Base-by-base conservation (phyloP, 2,113 vertebrate genomes). In the Centropus unirufus region DNA sequence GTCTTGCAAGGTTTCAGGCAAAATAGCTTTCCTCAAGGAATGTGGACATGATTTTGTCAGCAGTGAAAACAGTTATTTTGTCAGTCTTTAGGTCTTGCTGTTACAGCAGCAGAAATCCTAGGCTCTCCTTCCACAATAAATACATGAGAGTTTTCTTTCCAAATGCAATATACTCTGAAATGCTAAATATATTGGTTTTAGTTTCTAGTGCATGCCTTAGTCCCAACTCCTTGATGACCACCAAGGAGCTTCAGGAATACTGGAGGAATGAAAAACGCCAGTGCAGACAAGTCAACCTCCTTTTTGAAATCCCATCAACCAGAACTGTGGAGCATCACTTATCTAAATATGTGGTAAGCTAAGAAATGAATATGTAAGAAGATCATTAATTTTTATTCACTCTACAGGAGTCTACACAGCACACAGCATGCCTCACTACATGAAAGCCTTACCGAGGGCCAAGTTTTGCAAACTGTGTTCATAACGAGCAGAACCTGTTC, bases 211-310 rank as follows among this genome's bases (percentile, higher is more conserved):
- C 64, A 17, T 80, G 85, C 52, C 36, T 27, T 11, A 92, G 89
- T 54, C 84, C 97, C 54, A 96, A 97, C 68, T 98, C 98, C 69
- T 98, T 97, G 4, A 98, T 99, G 97, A 99, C 99, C 76, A 99
- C 99, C 1, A 98, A 97, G 85, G 98, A 99, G 95, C 98, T 99
- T 80, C 99, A 99, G 97, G 98, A 99, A 87, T 98, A 99, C 19
- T 98, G 98, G 99, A 96, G 77, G 74, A 97, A 87, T 2, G 97
- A 98, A 94, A 99, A 99, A 94, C 70, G 96, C 64, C 80, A 58
- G 18, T 94, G 98, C 70, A 98, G 97, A 73, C 97, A 97, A 1
- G 92, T 98, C 75, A 97, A 97, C 63, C 97, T 99, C 57, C 97
- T 99, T 81, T 99, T 99, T 85, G 98, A 99, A 95, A 98, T 99